Evolutionary conservation across 2,113 vertebrate species (phyloP), one percentile per base, ranked within the genome.

Genomic region (Pangasianodon hypophthalmus): DNA sequence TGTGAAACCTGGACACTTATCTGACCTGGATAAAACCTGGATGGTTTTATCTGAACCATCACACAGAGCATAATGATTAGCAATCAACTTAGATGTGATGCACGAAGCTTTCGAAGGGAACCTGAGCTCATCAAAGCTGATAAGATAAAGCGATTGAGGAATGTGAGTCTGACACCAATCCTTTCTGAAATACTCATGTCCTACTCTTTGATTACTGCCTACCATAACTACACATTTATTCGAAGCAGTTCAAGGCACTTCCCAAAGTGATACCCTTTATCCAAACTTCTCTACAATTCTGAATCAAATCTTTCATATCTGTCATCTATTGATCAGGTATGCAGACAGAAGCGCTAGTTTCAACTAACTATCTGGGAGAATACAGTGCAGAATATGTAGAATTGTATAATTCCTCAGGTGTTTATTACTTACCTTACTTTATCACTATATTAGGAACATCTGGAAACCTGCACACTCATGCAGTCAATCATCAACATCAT

Each of bases 81-180:
- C 84, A 75, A 48, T 88, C 87, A 73, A 56, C 29, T 32, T 86
- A 29, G 29, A 69, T 44, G 54, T 48, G 56, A 62, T 52, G 44
- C 48, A 71, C 29, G 71, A 44, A 80, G 87, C 82, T 85, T 88
- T 71, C 41, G 2, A 24, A 3, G 46, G 60, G 46, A 80, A 86
- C 29, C 84, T 46, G 77, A 89, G 79, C 85, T 46, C 48, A 48
- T 84, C 67, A 82, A 86, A 56, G 54, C 71, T 87, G 84, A 83
- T 85, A 85, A 64, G 85, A 71, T 86, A 83, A 32, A 62, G 50
- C 48, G 16, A 79, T n/a, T 50, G n/a, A 24, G 21, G 44, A 29
- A 67, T 92, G 29, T 41, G 85, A 92, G 37, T 82, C 71, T 80
- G 82, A 91, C 88, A 88, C 90, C 80, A 89, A 87, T 85, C 21